Base-by-base conservation (phyloP, 2,888 invertebrate genomes). In the Dinocampus coccinellae region DNA sequence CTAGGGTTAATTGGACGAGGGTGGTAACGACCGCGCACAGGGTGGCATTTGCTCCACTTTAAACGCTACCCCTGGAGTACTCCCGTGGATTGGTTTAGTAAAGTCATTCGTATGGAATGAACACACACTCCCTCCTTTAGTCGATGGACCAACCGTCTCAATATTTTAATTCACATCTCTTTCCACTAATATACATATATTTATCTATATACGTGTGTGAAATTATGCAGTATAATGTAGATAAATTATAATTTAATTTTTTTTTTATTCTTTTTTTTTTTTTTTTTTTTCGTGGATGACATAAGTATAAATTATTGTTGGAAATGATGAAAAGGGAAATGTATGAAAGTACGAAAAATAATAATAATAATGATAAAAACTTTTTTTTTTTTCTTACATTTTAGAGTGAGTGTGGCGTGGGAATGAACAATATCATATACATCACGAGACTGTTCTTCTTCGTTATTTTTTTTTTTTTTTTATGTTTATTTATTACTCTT, bases 1-100 rank as follows among this genome's bases (percentile, higher is more conserved):
- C 53, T 52, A 52, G 66, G 65, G 70, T 70, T 70, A 70, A 70
- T 70, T 70, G 70, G 70, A 66, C 70, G 52, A 70, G 70, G 70
- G 58, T 70, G 70, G 66, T 70, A 66, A 70, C 70, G 61, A 60
- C 60, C 52, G 66, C 66, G 47, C 52, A 29, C 39, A 66, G 66
- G 66, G 60, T 53, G 60, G 65, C 36, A 52, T 39, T 36, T 61
- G 70, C 53, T 70, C 66, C 61, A 66, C 70, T 70, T 70, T 61
- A 66, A 70, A 70, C 64, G 65, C 60, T 52, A 61, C 70, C 61
- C n/a, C 53, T 58, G 66, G 70, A 70, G 65, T 70, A 66, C 60
- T 70, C 61, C 64, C 33, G 39, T 70, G 66, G 61, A 70, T 70
- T 70, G 70, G 34, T 61, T 36, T 65, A 65, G 55, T 55, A 65